A percentile compares a stretch with the other conserved stretches of the same genome.
Conservation (phyloP, 2,888 invertebrate genomes). For the Dicyrtoma fusca region DNA sequence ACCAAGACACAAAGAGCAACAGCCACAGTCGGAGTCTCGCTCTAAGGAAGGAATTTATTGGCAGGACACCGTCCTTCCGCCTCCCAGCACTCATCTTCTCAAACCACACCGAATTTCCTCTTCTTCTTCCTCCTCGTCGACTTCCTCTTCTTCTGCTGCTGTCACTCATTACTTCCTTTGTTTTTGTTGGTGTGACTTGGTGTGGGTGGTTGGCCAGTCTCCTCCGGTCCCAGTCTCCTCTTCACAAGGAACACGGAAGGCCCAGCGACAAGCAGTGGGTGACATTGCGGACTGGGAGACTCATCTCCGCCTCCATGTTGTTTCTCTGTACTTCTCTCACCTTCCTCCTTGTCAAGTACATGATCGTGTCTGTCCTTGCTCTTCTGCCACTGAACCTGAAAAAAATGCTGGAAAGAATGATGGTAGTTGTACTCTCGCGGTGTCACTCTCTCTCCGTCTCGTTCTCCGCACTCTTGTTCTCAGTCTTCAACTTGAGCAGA, state of each 20-base stretch:
- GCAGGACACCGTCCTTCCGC: background rate
- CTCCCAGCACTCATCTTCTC: background rate
- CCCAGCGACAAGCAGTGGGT: slow-evolving; percentile 3
- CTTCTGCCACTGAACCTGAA: no score
- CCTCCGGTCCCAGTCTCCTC: slow-evolving; percentile 7
- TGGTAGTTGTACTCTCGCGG: no score
- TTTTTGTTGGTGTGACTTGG: background rate
- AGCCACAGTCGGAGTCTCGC: background rate
- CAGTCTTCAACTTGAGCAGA: background rate
- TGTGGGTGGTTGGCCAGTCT: background rate
- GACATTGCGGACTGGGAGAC: background rate
- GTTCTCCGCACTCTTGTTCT: background rate
- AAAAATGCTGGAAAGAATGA: no score
- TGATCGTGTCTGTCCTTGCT: background rate
- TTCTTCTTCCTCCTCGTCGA: background rate
- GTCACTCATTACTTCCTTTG: background rate
- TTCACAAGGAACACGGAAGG: background rate
- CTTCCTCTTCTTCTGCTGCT: background rate
- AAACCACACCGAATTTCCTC: background rate
- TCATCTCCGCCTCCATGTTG: background rate
- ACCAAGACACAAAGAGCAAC: background rate
- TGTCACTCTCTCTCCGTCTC: no score
- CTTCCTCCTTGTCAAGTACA: background rate
- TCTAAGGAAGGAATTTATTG: slow-evolving; percentile 3
- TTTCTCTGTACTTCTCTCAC: background rate